Evolutionary conservation across 2,797 vertebrate species (phyloP).

Genomic region (Phalloptychus januarius): DNA sequence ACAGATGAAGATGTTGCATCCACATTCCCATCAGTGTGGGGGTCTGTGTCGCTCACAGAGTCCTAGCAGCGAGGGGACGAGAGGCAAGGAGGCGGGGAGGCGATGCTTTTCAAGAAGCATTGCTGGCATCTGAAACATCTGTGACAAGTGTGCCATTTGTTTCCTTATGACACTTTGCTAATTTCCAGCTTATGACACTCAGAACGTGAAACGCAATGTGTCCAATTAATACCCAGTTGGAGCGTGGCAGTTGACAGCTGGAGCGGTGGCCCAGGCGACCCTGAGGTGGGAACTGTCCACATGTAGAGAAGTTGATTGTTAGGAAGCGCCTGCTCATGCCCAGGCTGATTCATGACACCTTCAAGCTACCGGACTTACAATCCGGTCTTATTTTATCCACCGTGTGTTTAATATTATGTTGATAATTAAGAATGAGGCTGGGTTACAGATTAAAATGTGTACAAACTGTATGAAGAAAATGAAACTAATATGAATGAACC

Average conservation of each 20-base stretch:
- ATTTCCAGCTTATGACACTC: constrained; percentile 54
- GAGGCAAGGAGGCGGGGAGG: neutral
- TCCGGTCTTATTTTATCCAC: neutral
- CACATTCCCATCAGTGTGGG: constrained; percentile 25
- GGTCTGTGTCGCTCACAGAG: constrained; percentile 26
- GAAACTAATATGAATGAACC: neutral
- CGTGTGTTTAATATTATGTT: neutral
- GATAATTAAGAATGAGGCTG: neutral
- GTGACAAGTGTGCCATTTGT: constrained; percentile 53
- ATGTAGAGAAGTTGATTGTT: constrained; percentile 16
- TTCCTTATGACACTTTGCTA: constrained; percentile 57
- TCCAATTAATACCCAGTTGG: constrained; percentile 54
- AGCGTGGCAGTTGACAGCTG: constrained; percentile 27
- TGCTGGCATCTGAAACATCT: constrained; percentile 37
- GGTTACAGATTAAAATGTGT: neutral
- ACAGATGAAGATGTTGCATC: constrained; percentile 36
- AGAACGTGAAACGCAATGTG: constrained; percentile 37
- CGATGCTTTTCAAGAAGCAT: constrained; percentile 34
- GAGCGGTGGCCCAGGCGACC: constrained; percentile 43
- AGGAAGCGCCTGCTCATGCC: neutral
- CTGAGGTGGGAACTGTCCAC: constrained; percentile 55
- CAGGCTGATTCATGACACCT: neutral
- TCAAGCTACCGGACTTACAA: neutral
- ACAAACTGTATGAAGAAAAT: neutral
- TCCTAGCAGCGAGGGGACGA: neutral